Base-by-base conservation (phyloP, 2,888 invertebrate species). In the Adineta ricciae region DNA sequence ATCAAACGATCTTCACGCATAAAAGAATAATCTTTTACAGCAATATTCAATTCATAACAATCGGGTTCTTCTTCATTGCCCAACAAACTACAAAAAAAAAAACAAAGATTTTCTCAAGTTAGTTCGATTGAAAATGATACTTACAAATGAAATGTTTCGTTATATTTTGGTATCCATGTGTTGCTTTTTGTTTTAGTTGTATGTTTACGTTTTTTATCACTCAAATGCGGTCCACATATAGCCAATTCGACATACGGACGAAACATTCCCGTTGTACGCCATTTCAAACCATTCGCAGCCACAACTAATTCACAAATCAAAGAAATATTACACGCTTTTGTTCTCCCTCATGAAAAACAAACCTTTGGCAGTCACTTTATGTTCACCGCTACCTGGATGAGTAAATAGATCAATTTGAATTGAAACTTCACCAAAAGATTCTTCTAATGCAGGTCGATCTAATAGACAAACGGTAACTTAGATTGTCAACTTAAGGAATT, bases 101-200 rank as follows among this genome's bases (percentile, higher is more conserved):
- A 16, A 19, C 14, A 50, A 50, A 50, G 11, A 46, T 46, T 46
- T n/a, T n/a, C n/a, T 46, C 46, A 46, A 46, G 5, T 46, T 46
- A 8, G 5, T 46, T 46, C 46, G 5, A 8, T 46, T 54, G 7
- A 27, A 56, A 27, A 52, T 52, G 14, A n/a, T n/a, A 93, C 97
- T 95, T 92, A 99, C 98, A 99, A 99, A 90, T 96, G 95, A 92
- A 98, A 98, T 49, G 96, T 97, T 92, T 99, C 99, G 91, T 98
- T 98, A 92, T 95, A 99, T 91, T 97, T 99, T 1, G 99, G 99
- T 87, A 97, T 97, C 96, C 97, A 96, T 91, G 96, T 97, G 91
- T 97, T 97, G 88, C 95, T 95, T 91, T 98, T 99, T 16, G 97
- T 96, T 91, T 99, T 99, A 41, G 99, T 99, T 50, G 97, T 96